phyloP scores from a whole-genome alignment of 2,888 invertebrate genomes.

The Teleogryllus oceanicus region DNA sequence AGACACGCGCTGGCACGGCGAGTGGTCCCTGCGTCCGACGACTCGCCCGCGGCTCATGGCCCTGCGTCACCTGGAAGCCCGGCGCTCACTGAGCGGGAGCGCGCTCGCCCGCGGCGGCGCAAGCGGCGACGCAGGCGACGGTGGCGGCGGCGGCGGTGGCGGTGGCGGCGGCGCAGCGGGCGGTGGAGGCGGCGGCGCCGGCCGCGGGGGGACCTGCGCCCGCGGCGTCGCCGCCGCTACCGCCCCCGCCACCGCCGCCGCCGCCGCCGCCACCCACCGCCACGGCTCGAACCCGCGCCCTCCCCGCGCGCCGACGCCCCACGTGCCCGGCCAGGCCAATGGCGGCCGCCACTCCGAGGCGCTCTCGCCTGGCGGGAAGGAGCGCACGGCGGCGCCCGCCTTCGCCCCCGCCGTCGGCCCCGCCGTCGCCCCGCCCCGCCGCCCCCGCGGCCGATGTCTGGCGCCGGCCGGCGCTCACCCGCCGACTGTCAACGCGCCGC shows the following conservation, averaged over 20 bases:
- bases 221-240: background rate
- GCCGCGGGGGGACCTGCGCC: background rate
- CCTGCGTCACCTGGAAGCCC: constrained; percentile 18
- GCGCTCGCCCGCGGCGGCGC: background rate
- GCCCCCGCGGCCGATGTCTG: background rate
- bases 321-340: background rate
- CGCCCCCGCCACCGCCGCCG: background rate
- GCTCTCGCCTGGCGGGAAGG: constrained; percentile 1
- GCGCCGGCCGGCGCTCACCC: constrained; percentile 6
- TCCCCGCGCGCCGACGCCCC: background rate
- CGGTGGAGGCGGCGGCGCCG: background rate
- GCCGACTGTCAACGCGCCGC: background rate
- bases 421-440: background rate
- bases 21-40: constrained; percentile 4
- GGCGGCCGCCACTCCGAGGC: background rate
- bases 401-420: background rate
- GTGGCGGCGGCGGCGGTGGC: background rate
- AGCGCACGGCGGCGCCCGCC: background rate
- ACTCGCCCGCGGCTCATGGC: constrained; percentile 5
- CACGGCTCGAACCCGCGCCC: background rate
- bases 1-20: constrained; percentile 1
- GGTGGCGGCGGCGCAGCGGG: constrained; percentile 18
- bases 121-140: background rate
- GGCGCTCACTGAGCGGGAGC: background rate
- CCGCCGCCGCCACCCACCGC: background rate